These are phyloP conservation scores for Caenorhabditis inopinata DNA, from an alignment of 1,140 invertebrate species.

Conservation along the genomic window DNA sequence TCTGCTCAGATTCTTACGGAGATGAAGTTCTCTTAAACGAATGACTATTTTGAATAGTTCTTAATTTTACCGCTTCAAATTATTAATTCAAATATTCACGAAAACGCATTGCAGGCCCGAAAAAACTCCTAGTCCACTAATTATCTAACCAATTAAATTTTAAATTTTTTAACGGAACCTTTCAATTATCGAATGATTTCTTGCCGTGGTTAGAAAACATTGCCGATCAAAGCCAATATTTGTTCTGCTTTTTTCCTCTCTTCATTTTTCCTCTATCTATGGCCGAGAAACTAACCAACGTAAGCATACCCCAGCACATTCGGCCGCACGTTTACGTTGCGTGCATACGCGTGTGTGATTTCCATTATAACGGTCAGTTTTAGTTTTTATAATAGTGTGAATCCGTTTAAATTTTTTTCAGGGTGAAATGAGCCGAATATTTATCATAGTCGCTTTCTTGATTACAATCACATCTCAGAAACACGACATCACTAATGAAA, in stretches of 20 bases:
- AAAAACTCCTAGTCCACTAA: no score
- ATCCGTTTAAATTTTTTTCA: not conserved
- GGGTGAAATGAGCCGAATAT: constrained; percentile 23
- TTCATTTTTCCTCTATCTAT: not conserved
- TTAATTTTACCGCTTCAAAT: no score
- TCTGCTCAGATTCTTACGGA: no score
- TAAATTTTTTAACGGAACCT: no score
- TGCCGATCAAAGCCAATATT: constrained; percentile 26
- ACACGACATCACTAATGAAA: not conserved
- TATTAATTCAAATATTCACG: no score
- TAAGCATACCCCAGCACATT: not conserved
- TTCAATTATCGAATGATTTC: no score
- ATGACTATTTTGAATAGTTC: no score
- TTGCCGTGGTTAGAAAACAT: no score
- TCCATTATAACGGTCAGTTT: constrained; percentile 11
- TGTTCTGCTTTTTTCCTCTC: not conserved
- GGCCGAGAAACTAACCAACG: constrained; percentile 17
- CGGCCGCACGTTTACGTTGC: not conserved
- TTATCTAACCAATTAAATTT: no score
- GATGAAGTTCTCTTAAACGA: no score
- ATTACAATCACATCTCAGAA: not conserved
- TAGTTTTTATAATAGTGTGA: not conserved
- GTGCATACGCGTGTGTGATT: not conserved
- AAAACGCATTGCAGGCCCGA: no score
- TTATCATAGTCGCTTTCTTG: not conserved